Evolutionary conservation across 2,113 vertebrate genomes (phyloP).

Genomic region (Ancistrus triradiatus): DNA sequence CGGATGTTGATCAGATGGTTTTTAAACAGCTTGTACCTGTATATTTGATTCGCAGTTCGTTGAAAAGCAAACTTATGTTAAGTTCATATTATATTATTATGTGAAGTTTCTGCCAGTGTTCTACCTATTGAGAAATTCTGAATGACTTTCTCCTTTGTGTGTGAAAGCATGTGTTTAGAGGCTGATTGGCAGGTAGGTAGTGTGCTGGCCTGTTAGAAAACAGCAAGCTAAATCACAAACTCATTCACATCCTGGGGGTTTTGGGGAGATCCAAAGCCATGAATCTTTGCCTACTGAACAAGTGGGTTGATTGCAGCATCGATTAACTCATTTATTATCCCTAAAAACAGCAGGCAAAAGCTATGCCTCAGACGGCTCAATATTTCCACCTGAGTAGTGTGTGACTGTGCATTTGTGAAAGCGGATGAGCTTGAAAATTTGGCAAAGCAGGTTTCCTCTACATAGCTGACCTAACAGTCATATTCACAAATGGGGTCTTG

Average conservation of each 20-base stretch:
- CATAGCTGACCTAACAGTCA: background rate
- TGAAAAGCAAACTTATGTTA: background rate
- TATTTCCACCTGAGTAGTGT: slow-evolving; percentile 9
- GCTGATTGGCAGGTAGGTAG: slow-evolving; percentile 51
- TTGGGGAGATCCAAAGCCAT: slow-evolving; percentile 52
- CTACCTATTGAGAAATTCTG: slow-evolving; percentile 1
- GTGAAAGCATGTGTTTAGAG: slow-evolving; percentile 32
- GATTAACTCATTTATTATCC: slow-evolving; percentile 42
- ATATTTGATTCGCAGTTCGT: too few species aligned
- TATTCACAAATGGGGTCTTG: too few species aligned
- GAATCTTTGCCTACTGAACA: slow-evolving; percentile 49
- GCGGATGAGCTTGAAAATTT: slow-evolving; percentile 26
- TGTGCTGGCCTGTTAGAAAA: slow-evolving; percentile 22
- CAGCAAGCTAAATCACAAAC: slow-evolving; percentile 48
- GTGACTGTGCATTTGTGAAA: slow-evolving; percentile 33
- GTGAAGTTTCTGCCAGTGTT: too few species aligned
- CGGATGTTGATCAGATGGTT: too few species aligned
- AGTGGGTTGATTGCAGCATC: slow-evolving; percentile 51
- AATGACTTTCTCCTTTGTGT: background rate
- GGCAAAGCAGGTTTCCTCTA: background rate
- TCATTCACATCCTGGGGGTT: slow-evolving; percentile 48
- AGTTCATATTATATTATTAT: too few species aligned
- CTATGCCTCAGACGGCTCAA: slow-evolving; percentile 21
- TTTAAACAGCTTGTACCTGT: too few species aligned
- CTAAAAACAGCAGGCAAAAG: slow-evolving; percentile 18